Percentiles rank a stretch among this genome's conserved stretches.
These are phyloP conservation scores for Lophotis ruficrista DNA, from an alignment of 2,113 vertebrate genomes.

Conservation along the genomic window DNA sequence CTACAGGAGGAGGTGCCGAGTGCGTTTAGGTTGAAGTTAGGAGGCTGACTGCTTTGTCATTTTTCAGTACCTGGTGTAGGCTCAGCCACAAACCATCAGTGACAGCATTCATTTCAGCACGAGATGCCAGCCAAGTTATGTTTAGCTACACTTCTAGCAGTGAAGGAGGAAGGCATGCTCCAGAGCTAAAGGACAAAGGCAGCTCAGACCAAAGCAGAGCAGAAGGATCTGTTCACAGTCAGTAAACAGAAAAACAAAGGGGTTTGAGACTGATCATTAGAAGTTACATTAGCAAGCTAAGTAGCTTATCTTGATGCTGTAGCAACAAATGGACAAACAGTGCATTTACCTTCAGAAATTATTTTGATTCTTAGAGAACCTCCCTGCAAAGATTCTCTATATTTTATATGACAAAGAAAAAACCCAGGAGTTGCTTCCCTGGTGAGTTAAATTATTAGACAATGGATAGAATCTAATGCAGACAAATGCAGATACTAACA, in stretches of 20 bases:
- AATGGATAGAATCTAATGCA: not conserved
- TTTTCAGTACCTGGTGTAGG: not conserved
- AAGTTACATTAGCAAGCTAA: not conserved
- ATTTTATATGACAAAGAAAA: not conserved
- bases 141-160: not conserved
- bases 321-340: not conserved
- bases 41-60: not conserved
- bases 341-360: not conserved
- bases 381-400: not conserved
- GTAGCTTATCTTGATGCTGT: not conserved
- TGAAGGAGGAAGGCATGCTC: not conserved
- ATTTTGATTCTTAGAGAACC: not conserved
- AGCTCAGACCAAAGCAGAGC: slow-evolving; percentile 7
- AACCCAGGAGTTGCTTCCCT: not conserved
- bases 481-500: not conserved
- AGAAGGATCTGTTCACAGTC: not conserved
- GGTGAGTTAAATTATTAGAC: not conserved
- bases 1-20: not conserved
- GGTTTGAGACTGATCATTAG: not conserved
- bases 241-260: not conserved
- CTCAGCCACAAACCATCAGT: not conserved
- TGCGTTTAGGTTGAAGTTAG: not conserved
- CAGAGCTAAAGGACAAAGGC: not conserved
- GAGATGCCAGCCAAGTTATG: not conserved
- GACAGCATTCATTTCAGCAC: not conserved